Percentiles rank a stretch among this genome's conserved stretches.
Evolutionary conservation across 2,113 vertebrate species (phyloP).

Genomic region (Papio anubis): DNA sequence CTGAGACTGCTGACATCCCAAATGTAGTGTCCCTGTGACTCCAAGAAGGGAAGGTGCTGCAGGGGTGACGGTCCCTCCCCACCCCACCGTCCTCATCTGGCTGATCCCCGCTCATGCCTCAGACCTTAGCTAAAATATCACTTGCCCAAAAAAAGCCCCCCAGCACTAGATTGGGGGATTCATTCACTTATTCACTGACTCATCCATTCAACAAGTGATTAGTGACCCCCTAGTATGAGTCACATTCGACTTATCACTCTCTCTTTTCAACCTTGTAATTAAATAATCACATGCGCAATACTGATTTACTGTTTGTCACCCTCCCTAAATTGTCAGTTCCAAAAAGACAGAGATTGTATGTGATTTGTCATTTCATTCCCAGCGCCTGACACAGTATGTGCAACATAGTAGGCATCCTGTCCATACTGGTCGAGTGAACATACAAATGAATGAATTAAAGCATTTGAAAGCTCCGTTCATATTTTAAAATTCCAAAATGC

Average conservation of each 20-base stretch:
- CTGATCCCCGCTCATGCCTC: not conserved
- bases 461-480: not conserved
- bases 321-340: not conserved
- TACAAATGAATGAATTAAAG: not conserved
- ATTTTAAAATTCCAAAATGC: not conserved
- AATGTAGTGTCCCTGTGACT: not conserved
- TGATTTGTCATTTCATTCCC: not conserved
- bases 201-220: not conserved
- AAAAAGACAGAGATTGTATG: not conserved
- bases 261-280: not conserved
- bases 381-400: not conserved
- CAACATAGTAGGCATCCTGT: not conserved
- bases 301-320: not conserved
- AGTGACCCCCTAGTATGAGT: not conserved
- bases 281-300: not conserved
- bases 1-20: accelerated
- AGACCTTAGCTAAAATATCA: not conserved
- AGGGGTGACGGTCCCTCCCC: not conserved
- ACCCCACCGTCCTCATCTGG: not conserved
- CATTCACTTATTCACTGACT: not conserved
- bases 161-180: not conserved
- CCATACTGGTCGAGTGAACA: not conserved
- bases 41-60: not conserved
- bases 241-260: not conserved
- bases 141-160: not conserved